phyloP scores from a whole-genome alignment of 2,797 vertebrate genomes.

The Orestias chungarensis region DNA sequence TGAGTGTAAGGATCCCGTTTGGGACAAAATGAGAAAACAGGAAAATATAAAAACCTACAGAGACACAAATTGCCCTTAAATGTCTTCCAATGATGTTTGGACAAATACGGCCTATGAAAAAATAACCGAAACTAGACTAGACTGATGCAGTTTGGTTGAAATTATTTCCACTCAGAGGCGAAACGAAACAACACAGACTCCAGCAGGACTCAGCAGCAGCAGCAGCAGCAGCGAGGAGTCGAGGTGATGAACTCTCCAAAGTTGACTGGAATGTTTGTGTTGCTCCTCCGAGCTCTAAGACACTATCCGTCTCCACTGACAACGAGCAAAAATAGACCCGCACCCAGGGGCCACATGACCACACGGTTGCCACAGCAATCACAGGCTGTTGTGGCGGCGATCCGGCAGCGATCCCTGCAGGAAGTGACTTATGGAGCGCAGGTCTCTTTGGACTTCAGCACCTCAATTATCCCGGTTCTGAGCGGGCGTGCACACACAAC shows the following conservation, averaged over 20 bases:
- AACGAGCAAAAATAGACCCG: slow-evolving; percentile 75
- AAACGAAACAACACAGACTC: slow-evolving; percentile 5
- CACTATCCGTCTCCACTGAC: slow-evolving; percentile 71
- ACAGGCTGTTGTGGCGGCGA: slow-evolving; percentile 66
- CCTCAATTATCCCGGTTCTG: slow-evolving; percentile 56
- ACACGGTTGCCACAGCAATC: slow-evolving; percentile 77
- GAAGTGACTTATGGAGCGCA: slow-evolving; percentile 64
- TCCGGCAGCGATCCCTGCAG: slow-evolving; percentile 57
- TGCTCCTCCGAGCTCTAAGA: slow-evolving; percentile 52
- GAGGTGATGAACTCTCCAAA: slow-evolving; percentile 23
- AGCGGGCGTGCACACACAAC: neutral
- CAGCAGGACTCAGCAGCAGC: slow-evolving; percentile 12
- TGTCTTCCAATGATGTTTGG: slow-evolving; percentile 13
- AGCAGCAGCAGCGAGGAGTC: slow-evolving; percentile 4
- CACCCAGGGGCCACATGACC: slow-evolving; percentile 64
- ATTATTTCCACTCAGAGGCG: neutral
- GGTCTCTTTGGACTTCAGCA: slow-evolving; percentile 58
- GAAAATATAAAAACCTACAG: neutral
- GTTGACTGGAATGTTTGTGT: slow-evolving; percentile 17
- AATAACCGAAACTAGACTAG: neutral
- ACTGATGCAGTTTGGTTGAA: neutral
- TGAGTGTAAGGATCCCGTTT: slow-evolving; percentile 9
- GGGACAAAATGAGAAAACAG: neutral
- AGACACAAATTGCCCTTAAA: slow-evolving; percentile 12
- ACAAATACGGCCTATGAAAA: slow-evolving; percentile 9